These are phyloP conservation scores for Drosophila phalerata DNA, from an alignment of 2,888 invertebrate genomes.

Conservation along the genomic window DNA sequence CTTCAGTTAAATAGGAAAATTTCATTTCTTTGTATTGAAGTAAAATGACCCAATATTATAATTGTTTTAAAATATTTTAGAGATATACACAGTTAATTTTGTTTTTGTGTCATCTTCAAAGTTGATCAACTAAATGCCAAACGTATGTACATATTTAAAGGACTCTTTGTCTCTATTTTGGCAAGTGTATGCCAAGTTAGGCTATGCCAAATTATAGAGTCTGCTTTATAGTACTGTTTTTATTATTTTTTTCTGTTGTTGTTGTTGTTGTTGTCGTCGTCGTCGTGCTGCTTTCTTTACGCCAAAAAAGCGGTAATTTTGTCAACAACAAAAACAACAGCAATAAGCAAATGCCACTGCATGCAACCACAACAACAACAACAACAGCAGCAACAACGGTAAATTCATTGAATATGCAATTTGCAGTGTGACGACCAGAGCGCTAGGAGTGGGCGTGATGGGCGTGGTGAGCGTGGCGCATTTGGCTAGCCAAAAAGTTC, in stretches of 20 bases:
- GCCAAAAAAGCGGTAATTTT: conserved; percentile 59
- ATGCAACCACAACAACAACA: conserved; percentile 24
- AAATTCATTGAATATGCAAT: conserved; percentile 38
- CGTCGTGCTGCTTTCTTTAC: conserved; percentile 41
- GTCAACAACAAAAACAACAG: conserved; percentile 38
- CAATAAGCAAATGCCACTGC: conserved; percentile 27
- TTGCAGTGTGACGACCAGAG: conserved; percentile 15
- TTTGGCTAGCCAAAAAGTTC: conserved; percentile 43
- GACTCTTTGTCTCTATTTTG: background rate
- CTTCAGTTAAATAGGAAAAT: too few relatives aligned
- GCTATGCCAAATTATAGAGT: conserved; percentile 48
- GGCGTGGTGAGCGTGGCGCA: conserved; percentile 44
- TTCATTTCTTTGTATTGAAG: too few relatives aligned
- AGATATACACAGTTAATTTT: too few relatives aligned
- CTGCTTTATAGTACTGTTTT: conserved; percentile 8
- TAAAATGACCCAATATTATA: too few relatives aligned
- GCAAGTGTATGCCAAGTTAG: background rate
- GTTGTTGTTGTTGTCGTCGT: conserved; percentile 17
- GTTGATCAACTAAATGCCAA: background rate
- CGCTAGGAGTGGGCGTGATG: conserved; percentile 1
- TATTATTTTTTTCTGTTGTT: conserved; percentile 5
- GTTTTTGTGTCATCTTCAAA: too few relatives aligned
- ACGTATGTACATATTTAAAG: background rate
- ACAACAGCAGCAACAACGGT: conserved; percentile 9
- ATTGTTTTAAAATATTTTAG: too few relatives aligned